These are phyloP conservation scores for Mythimna vitellina DNA, from an alignment of 2,888 invertebrate species.

Conservation along the genomic window DNA sequence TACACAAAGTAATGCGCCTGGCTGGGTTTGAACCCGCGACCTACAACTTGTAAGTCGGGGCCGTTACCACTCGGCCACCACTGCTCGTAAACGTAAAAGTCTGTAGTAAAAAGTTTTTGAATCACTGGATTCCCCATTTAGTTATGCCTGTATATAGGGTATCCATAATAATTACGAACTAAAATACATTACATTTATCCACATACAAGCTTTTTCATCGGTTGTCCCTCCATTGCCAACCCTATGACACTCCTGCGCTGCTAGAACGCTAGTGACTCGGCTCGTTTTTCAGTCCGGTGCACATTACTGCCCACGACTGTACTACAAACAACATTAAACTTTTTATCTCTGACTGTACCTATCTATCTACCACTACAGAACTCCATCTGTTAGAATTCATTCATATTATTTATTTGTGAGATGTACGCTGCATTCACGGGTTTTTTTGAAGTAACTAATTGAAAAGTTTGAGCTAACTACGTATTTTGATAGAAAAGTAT, in stretches of 20 bases:
- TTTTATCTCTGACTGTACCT: conserved; percentile 66
- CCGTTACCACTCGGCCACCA: too few relatives aligned
- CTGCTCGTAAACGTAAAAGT: too few relatives aligned
- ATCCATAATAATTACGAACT: too few relatives aligned
- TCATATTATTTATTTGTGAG: conserved; percentile 26
- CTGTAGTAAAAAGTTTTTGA: too few relatives aligned
- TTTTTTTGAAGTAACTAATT: not conserved
- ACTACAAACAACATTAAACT: conserved; percentile 77
- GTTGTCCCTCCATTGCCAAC: conserved; percentile 23
- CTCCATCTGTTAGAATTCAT: conserved; percentile 45
- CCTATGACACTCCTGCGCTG: conserved; percentile 41
- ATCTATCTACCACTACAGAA: conserved; percentile 49
- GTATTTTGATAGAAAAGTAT: too few relatives aligned
- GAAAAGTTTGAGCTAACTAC: not conserved
- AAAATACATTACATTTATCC: too few relatives aligned
- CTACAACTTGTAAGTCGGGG: too few relatives aligned
- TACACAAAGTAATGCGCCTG: too few relatives aligned
- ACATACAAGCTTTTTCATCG: not conserved
- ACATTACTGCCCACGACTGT: conserved; percentile 72
- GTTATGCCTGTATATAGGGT: too few relatives aligned
- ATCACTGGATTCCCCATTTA: too few relatives aligned
- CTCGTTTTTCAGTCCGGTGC: conserved; percentile 76
- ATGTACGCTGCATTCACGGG: not conserved
- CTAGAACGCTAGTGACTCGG: conserved; percentile 66
- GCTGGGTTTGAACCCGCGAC: too few relatives aligned